Conservation (phyloP, 53 echinoderm and acorn worm genomes). For the Henricia sp. region DNA sequence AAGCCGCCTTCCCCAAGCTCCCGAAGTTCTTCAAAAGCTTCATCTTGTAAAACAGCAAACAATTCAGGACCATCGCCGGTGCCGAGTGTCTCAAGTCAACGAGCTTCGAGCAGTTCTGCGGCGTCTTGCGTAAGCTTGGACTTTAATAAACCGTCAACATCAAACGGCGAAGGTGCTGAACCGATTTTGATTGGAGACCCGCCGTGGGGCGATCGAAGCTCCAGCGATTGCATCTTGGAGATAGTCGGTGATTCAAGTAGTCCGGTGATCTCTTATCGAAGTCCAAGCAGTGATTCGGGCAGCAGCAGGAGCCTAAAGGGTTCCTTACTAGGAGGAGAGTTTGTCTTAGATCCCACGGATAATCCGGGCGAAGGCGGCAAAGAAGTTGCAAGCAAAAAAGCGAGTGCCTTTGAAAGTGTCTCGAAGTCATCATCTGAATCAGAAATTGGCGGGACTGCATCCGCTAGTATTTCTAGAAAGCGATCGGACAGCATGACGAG, state of each 20-base stretch:
- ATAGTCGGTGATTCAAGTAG: conserved; percentile 18
- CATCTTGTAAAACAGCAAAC: conserved; percentile 10
- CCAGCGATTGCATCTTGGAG: conserved; percentile 50
- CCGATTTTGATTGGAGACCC: conserved; percentile 34
- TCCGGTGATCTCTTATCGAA: conserved; percentile 31
- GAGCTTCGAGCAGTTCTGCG: conserved; percentile 44
- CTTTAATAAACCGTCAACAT: conserved; percentile 51
- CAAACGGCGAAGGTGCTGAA: conserved; percentile 5
- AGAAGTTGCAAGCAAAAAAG: conserved; percentile 32
- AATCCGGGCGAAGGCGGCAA: background rate
- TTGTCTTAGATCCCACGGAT: conserved; percentile 19
- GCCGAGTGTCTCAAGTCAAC: conserved; percentile 16
- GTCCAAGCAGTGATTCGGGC: conserved; percentile 41
- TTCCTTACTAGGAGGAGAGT: conserved; percentile 10
- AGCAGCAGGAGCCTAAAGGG: conserved; percentile 28
- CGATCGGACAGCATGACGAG: conserved; percentile 87
- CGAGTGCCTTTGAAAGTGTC: conserved; percentile 46
- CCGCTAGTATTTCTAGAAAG: conserved; percentile 33
- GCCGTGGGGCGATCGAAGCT: conserved; percentile 48
- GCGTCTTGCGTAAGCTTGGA: conserved; percentile 28
- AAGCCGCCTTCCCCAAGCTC: conserved; percentile 8
- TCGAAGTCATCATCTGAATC: conserved; percentile 14
- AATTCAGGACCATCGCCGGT: conserved; percentile 5
- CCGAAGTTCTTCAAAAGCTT: conserved; percentile 25
- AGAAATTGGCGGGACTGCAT: background rate